phyloP scores from a whole-genome alignment of 2,113 vertebrate species.

The Equus przewalskii region DNA sequence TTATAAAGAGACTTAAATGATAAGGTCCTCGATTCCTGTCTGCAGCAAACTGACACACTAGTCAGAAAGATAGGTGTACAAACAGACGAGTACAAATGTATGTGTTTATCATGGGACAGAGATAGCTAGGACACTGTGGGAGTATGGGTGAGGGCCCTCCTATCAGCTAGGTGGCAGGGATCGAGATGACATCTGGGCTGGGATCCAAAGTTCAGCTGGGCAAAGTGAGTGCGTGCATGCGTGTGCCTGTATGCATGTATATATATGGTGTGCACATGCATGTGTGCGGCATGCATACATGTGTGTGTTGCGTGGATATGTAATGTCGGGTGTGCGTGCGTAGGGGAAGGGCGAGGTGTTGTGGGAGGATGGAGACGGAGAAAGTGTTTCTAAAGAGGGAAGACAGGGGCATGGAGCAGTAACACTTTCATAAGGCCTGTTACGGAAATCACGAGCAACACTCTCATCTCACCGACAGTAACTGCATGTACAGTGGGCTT shows the following conservation, averaged over 20 bases:
- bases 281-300: no score
- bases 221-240: not conserved
- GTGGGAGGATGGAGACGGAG: no score
- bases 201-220: not conserved
- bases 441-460: fast-evolving
- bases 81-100: not conserved
- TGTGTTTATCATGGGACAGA: no score
- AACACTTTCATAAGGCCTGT: fast-evolving
- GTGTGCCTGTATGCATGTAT: no score
- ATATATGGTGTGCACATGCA: not conserved
- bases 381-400: not conserved
- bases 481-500: no score
- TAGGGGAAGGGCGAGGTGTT: fast-evolving
- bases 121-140: not conserved
- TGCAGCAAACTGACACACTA: not conserved
- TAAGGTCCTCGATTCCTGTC: not conserved
- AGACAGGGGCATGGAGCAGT: not conserved
- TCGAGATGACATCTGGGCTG: fast-evolving
- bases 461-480: fast-evolving
- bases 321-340: no score
- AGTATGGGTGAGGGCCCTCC: fast-evolving
- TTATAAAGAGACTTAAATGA: no score
- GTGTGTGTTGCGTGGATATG: not conserved
- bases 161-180: not conserved
- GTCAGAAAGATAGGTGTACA: no score